phyloP scores from a whole-genome alignment of 2,888 invertebrate genomes.

The Eilema depressum region DNA sequence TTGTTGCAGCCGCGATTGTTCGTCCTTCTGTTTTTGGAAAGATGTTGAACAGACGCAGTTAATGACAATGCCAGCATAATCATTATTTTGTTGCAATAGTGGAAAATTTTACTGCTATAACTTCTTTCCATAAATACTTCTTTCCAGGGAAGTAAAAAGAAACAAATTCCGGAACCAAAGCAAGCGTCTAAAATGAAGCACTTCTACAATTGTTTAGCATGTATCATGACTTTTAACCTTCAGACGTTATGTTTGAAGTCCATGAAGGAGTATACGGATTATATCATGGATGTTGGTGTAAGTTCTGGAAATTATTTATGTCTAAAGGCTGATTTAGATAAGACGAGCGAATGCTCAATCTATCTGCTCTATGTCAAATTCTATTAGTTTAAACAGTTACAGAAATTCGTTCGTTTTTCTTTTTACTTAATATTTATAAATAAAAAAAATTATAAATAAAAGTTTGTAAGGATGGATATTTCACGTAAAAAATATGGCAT shows the following conservation, averaged over 20 bases:
- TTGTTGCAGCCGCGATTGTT: not conserved
- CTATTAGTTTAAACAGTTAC: too few species aligned
- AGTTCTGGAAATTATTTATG: constrained; percentile 47
- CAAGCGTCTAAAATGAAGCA: constrained; percentile 89
- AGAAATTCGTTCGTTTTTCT: too few species aligned
- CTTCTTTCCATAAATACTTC: not conserved
- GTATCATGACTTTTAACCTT: constrained; percentile 95
- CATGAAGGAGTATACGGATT: constrained; percentile 91
- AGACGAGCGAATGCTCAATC: too few species aligned
- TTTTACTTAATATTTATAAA: too few species aligned
- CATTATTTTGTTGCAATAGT: not conserved
- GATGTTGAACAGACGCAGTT: not conserved
- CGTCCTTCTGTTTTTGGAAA: not conserved
- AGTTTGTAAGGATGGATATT: too few species aligned
- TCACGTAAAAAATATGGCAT: too few species aligned
- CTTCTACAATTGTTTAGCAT: constrained; percentile 94
- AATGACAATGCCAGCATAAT: not conserved
- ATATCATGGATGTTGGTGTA: constrained; percentile 92
- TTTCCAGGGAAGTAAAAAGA: constrained; percentile 88
- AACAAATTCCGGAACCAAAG: constrained; percentile 89
- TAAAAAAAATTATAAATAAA: too few species aligned
- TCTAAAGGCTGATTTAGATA: too few species aligned
- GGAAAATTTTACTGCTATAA: not conserved
- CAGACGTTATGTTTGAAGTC: constrained; percentile 94
- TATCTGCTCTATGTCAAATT: too few species aligned